Conservation (phyloP, 1,140 invertebrate species). For the Megalopta genalis region DNA sequence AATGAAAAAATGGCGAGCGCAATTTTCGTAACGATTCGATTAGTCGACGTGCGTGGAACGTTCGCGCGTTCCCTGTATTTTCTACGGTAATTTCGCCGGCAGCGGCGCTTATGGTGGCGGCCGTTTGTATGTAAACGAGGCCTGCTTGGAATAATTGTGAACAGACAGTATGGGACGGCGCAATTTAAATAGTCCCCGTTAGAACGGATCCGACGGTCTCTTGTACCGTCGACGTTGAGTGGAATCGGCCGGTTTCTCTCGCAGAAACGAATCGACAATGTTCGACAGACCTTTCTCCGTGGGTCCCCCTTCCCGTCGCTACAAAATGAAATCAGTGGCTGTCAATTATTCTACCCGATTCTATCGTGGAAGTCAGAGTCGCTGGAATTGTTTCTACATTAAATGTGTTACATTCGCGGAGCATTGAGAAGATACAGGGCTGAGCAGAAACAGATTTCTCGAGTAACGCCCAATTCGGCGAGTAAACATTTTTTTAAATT, state of each 20-base stretch:
- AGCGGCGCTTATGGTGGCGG: slow-evolving; percentile 16
- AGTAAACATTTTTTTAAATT: no score
- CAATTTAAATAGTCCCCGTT: slow-evolving; percentile 39
- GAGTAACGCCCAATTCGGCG: no score
- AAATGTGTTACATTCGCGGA: no score
- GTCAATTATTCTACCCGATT: background rate
- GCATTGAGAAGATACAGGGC: no score
- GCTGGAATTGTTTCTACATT: no score
- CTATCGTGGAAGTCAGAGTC: no score
- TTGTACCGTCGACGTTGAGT: background rate
- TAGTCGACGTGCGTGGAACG: background rate
- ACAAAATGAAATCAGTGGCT: background rate
- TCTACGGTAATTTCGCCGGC: slow-evolving; percentile 15
- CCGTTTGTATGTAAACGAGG: slow-evolving; percentile 42
- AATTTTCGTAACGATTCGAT: slow-evolving; percentile 6
- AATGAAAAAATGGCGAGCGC: background rate
- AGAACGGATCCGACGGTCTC: no score
- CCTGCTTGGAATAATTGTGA: slow-evolving; percentile 36
- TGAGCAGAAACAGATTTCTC: no score
- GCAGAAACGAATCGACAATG: background rate
- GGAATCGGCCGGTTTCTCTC: background rate
- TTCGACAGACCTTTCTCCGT: background rate
- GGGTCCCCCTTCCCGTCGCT: background rate
- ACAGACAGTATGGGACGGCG: slow-evolving; percentile 2
- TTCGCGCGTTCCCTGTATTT: background rate